Base-by-base conservation (phyloP, 2,888 invertebrate species). In the Unio pictorum region DNA sequence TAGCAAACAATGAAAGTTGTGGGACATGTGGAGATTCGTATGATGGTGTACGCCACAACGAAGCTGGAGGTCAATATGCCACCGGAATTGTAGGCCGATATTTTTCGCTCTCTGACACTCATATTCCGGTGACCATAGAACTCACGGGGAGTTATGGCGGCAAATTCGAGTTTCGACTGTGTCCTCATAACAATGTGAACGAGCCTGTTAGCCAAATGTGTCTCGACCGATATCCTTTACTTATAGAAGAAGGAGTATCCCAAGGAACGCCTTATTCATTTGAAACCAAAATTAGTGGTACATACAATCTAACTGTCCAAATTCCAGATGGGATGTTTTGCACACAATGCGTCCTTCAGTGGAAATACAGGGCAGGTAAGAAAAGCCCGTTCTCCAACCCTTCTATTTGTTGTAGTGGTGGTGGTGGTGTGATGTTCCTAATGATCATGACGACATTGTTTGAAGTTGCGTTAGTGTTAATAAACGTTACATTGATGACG, bases 291-390 rank as follows among this genome's bases (percentile, higher is more conserved):
- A 45, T 11, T 11, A 45, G 8, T 45, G 80, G 78, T 1, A 28
- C 57, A 20, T 76, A 70, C 57, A 34, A 58, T 26, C 66, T 75
- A 11, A 63, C 73, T 15, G 62, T 81, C 15, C 69, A 72, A 61
- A 71, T 85, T 4, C 84, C 84, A 11, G 70, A 55, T 20, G 76
- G 77, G 30, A 64, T 85, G 61, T 70, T 72, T 1, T 85, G 84
- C 67, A 69, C 74, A 11, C 81, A 81, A 68, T 85, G 84, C 70
- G 81, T 85, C 1, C 57, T 85, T 0, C 84, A 85, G 68, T 85
- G 84, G 84, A 81, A 79, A 67, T 84, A 80, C 64, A 74, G 81
- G 34, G 74, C 80, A 61, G 83, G 83, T 83, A 71, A 26, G 63
- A 55, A 11, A 58, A 58, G 20, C 2, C 7, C 5, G 5, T 6